Percentiles rank a stretch among this genome's conserved stretches.
phyloP scores from a whole-genome alignment of 2,797 vertebrate genomes.

The Trematocara caparti region DNA sequence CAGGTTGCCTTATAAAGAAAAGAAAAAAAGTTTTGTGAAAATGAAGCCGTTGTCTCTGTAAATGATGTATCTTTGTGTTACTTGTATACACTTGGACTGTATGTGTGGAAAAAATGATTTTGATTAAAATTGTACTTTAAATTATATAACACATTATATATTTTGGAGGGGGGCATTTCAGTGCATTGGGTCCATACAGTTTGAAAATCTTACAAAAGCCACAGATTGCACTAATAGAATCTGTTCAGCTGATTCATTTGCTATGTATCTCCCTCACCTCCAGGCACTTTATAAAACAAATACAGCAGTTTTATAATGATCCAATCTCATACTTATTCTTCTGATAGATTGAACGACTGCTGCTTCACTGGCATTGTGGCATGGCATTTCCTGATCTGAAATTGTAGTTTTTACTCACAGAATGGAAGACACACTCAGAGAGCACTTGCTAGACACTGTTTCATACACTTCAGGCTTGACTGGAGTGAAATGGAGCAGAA shows the following conservation, averaged over 20 bases:
- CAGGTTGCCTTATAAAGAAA: slow-evolving; percentile 69
- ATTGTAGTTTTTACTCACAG: slow-evolving; percentile 11
- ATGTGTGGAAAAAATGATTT: slow-evolving; percentile 27
- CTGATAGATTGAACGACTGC: background rate
- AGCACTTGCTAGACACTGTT: slow-evolving; percentile 4
- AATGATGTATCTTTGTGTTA: slow-evolving; percentile 42
- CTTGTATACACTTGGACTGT: slow-evolving; percentile 48
- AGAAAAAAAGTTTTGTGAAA: slow-evolving; percentile 26
- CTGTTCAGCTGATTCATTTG: background rate
- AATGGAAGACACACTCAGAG: slow-evolving; percentile 12
- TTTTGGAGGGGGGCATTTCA: background rate
- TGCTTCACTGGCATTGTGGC: background rate
- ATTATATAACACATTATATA: background rate
- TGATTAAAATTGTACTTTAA: slow-evolving; percentile 34
- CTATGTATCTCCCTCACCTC: background rate
- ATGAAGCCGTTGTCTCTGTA: slow-evolving; percentile 40
- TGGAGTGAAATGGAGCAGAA: slow-evolving; percentile 68
- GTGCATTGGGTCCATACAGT: background rate
- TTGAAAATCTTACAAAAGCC: background rate
- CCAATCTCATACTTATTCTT: background rate
- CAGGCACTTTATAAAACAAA: background rate
- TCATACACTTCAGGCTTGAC: slow-evolving; percentile 16
- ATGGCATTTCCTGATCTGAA: slow-evolving; percentile 19
- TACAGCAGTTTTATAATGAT: background rate
- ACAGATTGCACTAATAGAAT: slow-evolving; percentile 25